These are phyloP conservation scores for Salvelinus alpinus DNA, from an alignment of 2,113 vertebrate species.

Conservation along the genomic window DNA sequence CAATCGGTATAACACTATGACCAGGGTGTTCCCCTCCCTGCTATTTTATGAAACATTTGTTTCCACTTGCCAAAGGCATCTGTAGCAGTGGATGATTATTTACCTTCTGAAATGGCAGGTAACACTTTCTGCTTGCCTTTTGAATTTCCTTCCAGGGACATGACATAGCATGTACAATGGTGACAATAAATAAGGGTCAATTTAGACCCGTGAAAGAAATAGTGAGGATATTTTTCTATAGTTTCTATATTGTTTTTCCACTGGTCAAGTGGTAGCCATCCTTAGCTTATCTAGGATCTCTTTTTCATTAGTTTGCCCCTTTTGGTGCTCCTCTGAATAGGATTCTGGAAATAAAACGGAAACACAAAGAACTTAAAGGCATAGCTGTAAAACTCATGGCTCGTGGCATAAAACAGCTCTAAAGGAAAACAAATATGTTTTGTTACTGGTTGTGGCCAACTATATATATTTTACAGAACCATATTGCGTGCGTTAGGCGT, in stretches of 20 bases:
- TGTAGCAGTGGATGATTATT: conserved; percentile 62
- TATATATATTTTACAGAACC: conserved; percentile 26
- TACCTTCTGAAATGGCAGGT: conserved; percentile 74
- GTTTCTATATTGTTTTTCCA: conserved; percentile 27
- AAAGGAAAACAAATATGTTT: conserved; percentile 12
- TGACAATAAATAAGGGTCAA: conserved; percentile 30
- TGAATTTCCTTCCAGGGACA: conserved; percentile 73
- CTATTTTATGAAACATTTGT: conserved; percentile 76
- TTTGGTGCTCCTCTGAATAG: conserved; percentile 32
- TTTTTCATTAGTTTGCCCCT: conserved; percentile 36
- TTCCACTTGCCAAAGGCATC: conserved; percentile 77
- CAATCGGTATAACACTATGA: conserved; percentile 81
- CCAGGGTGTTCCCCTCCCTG: conserved; percentile 80
- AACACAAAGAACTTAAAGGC: conserved; percentile 47
- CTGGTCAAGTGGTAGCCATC: conserved; percentile 51
- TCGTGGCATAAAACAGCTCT: conserved; percentile 23
- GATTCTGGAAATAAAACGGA: conserved; percentile 23
- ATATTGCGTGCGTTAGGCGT: conserved; percentile 19
- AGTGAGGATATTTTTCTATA: conserved; percentile 47
- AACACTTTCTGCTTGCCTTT: conserved; percentile 77
- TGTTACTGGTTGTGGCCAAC: conserved; percentile 20
- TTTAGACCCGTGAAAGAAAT: conserved; percentile 48
- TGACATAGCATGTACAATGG: conserved; percentile 59
- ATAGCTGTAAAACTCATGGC: conserved; percentile 29
- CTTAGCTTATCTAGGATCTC: conserved; percentile 56